Evolutionary conservation across 1,140 invertebrate species (phyloP).

Genomic region (Sycophila sp.): DNA sequence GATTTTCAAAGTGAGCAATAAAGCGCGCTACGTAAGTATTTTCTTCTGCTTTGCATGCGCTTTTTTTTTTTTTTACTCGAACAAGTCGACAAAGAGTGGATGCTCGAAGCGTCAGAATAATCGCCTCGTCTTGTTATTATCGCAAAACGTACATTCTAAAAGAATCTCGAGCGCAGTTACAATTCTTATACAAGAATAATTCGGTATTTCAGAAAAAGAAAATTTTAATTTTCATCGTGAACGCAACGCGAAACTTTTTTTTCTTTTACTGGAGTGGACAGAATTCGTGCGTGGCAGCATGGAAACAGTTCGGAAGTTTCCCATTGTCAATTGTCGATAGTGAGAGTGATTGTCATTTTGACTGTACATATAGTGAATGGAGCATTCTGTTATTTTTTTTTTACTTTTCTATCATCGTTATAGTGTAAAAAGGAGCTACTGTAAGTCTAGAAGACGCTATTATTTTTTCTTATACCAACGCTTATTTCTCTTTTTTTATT

Average conservation of each 20-base stretch:
- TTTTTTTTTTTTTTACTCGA: neutral
- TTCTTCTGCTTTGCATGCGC: no score
- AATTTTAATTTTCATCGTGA: no score
- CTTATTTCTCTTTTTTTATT: constrained; percentile 45
- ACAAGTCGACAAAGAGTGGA: constrained; percentile 5
- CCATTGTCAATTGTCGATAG: constrained; percentile 53
- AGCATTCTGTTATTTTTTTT: constrained; percentile 11
- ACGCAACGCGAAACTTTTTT: constrained; percentile 26
- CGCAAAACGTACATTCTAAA: constrained; percentile 10
- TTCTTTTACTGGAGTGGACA: constrained; percentile 25
- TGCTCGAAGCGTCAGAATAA: constrained; percentile 6
- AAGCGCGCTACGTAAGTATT: no score
- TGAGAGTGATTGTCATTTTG: constrained; percentile 64
- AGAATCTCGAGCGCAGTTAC: constrained; percentile 17
- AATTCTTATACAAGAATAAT: neutral
- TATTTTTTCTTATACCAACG: constrained; percentile 39
- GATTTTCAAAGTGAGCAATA: no score
- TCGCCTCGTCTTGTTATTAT: constrained; percentile 1
- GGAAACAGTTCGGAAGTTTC: constrained; percentile 50
- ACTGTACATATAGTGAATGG: constrained; percentile 52
- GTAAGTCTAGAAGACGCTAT: constrained; percentile 51
- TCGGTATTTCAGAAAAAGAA: neutral
- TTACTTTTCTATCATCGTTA: constrained; percentile 29
- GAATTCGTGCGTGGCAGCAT: constrained; percentile 50
- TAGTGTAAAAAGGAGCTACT: constrained; percentile 53